Base-by-base conservation (phyloP, 2,797 vertebrate species). In the Numenius phaeopus region DNA sequence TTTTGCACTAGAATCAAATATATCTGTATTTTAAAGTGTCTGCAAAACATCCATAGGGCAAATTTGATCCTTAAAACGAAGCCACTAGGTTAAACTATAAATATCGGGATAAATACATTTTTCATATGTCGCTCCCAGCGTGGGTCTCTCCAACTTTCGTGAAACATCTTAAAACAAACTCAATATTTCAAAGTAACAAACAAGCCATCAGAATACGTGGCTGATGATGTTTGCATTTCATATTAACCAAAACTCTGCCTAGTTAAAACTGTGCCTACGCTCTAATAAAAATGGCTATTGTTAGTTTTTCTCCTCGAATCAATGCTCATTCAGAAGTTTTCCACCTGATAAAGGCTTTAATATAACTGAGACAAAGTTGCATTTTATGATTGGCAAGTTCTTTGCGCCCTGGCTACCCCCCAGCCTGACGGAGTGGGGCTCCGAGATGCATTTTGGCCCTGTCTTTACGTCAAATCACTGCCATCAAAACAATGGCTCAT, bases 401-500 rank as follows among this genome's bases (percentile, higher is more conserved):
- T 98, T 97, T 98, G 90, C 94, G 2, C 93, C 97, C 86, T 52
- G 70, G 94, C 96, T 96, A 88, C 94, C 97, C 97, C 94, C 94
- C 91, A 96, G 97, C 88, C 97, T 94, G 96, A 89, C 9, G 18
- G 83, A 96, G 66, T 34, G 94, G 96, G 94, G 96, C 58, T 89
- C 93, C 14, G 27, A 92, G 95, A 98, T 98, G 95, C 96, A 97
- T 97, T 97, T 97, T 97, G 72, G 97, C 97, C 97, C 95, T 96
- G 97, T 98, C 98, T 98, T 97, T 96, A 96, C 98, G 98, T 98
- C 98, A 98, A 96, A 98, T 98, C 98, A 97, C 97, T 98, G 97
- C 97, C 98, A 98, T 97, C 98, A 98, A 98, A 98, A 99, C 98
- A 98, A 98, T 98, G 98, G 98, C 94, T 98, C 98, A 98, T 98